Percentiles rank a stretch among this genome's conserved stretches.
phyloP scores from a whole-genome alignment of 2,888 invertebrate genomes.

The Steinernema scapterisci region DNA sequence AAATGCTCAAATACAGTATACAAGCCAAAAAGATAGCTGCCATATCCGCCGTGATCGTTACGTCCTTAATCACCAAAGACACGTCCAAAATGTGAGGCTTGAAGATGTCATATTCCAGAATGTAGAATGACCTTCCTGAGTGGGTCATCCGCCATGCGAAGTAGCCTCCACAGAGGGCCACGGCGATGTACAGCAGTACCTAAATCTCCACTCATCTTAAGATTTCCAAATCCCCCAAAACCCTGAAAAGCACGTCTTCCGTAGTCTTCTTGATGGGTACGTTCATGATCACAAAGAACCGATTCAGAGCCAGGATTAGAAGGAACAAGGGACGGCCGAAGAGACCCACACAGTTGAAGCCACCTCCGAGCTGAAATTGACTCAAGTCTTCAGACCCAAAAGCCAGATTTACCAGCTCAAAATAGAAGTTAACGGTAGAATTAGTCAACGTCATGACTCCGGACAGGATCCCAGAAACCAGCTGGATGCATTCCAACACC shows the following conservation, averaged over 20 bases:
- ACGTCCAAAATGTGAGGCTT: neutral
- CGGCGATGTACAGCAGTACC: neutral
- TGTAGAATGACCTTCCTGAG: neutral
- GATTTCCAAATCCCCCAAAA: neutral
- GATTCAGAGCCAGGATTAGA: slow-evolving; percentile 5
- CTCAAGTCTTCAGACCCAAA: no score
- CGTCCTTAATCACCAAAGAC: neutral
- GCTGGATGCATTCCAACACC: neutral
- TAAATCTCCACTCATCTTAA: neutral
- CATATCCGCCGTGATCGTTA: neutral
- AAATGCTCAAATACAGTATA: neutral
- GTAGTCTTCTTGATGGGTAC: neutral
- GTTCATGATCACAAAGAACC: neutral
- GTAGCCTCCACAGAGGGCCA: neutral
- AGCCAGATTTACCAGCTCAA: neutral
- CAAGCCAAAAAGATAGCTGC: neutral
- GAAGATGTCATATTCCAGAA: neutral
- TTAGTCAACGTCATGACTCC: neutral
- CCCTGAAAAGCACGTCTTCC: neutral
- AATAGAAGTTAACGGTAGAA: neutral
- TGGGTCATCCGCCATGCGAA: neutral
- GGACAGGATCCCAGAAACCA: slow-evolving; percentile 6
- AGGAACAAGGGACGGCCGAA: slow-evolving; percentile 8
- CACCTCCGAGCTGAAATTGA: slow-evolving; percentile 9
- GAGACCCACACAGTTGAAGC: slow-evolving; percentile 13